Evolutionary conservation across 2,113 vertebrate genomes (phyloP).

Genomic region (Calidris pugnax): DNA sequence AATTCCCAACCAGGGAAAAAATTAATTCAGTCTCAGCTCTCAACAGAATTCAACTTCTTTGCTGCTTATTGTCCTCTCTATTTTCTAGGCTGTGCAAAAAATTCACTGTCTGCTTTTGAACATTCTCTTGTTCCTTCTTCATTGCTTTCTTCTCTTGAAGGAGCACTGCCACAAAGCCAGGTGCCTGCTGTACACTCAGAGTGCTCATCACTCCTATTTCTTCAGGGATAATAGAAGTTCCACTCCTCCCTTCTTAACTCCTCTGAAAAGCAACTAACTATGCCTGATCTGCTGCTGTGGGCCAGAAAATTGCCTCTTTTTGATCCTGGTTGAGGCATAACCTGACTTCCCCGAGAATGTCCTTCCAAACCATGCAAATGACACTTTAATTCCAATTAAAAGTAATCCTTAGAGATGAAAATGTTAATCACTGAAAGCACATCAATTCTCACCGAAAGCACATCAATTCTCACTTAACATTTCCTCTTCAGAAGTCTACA

Average conservation of each 20-base stretch:
- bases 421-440: background rate
- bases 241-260: background rate
- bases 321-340: background rate
- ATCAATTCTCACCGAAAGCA: background rate
- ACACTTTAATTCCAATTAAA: background rate
- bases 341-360: background rate
- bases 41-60: background rate
- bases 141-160: background rate
- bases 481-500: background rate
- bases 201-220: background rate
- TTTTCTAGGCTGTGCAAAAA: background rate
- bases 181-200: background rate
- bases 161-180: background rate
- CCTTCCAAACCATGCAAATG: background rate
- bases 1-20: background rate
- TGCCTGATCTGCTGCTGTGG: background rate
- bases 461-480: background rate
- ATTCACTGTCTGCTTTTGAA: background rate
- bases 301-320: background rate
- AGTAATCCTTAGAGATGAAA: background rate
- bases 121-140: background rate
- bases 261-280: background rate
- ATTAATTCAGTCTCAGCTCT: background rate
- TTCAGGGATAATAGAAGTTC: background rate
- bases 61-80: background rate